A percentile compares a stretch with the other conserved stretches of the same genome.
phyloP scores from a whole-genome alignment of 64 coral and sea anemone genomes.

The Dendrophyllia cribrosa region DNA sequence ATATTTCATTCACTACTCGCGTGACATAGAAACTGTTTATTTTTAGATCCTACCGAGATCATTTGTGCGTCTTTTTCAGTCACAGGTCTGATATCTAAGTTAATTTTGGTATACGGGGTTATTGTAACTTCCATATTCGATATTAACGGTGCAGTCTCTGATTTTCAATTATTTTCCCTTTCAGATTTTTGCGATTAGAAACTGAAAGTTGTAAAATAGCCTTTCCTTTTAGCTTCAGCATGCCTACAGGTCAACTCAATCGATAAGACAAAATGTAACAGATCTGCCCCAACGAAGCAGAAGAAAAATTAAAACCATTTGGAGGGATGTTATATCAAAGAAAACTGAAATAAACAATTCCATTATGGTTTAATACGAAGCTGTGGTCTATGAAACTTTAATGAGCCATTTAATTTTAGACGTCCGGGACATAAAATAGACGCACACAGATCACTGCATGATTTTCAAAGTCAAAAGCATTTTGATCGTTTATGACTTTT shows the following conservation, averaged over 20 bases:
- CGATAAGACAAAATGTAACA: too few species aligned
- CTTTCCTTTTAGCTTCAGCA: neutral
- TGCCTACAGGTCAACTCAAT: neutral
- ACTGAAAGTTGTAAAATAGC: neutral
- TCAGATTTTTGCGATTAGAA: neutral
- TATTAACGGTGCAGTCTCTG: neutral
- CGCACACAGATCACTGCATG: neutral
- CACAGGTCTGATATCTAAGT: neutral
- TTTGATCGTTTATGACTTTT: neutral
- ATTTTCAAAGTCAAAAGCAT: neutral
- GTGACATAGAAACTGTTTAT: neutral
- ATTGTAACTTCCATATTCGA: neutral
- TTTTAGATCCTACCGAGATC: neutral
- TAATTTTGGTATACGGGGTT: neutral
- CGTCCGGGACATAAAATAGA: too few species aligned
- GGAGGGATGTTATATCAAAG: too few species aligned
- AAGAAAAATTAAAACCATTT: neutral
- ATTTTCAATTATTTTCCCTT: conserved; percentile 18
- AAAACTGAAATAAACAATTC: too few species aligned
- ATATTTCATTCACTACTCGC: conserved; percentile 19
- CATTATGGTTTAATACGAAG: too few species aligned
- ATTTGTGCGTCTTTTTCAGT: neutral
- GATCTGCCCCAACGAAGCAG: neutral
- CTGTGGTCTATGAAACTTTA: too few species aligned
- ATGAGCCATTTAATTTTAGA: too few species aligned